Conservation (phyloP, 2,113 vertebrate genomes). For the Anhinga anhinga region DNA sequence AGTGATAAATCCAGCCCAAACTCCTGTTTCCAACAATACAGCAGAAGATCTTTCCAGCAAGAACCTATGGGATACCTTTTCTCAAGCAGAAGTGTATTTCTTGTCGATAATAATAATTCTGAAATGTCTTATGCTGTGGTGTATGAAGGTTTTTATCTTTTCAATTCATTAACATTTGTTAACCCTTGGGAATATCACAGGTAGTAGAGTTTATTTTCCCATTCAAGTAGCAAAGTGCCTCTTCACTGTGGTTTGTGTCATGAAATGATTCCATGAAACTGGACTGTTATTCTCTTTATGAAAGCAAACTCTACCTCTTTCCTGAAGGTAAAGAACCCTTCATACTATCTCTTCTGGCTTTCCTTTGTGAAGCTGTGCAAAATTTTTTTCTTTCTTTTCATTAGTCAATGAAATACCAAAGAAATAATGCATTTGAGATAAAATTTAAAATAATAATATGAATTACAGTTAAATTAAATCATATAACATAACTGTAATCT, state of each 20-base stretch:
- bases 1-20: neutral
- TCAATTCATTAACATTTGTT: slow-evolving; percentile 14
- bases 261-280: neutral
- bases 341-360: neutral
- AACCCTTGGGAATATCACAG: neutral
- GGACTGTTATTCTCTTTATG: neutral
- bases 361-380: neutral
- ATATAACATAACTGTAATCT: neutral
- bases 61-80: neutral
- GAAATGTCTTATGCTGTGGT: neutral
- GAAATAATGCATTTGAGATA: neutral
- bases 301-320: neutral
- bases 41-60: neutral
- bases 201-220: neutral
- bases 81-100: neutral
- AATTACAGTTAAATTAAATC: slow-evolving; percentile 17
- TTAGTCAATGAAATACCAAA: neutral
- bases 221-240: neutral
- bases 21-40: neutral
- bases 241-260: neutral
- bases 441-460: neutral
- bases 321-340: neutral
- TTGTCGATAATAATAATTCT: neutral
- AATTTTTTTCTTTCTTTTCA: neutral
- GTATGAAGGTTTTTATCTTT: slow-evolving; percentile 39